These are phyloP conservation scores for Apamea epomidion DNA, from an alignment of 2,888 invertebrate species.

Conservation along the genomic window DNA sequence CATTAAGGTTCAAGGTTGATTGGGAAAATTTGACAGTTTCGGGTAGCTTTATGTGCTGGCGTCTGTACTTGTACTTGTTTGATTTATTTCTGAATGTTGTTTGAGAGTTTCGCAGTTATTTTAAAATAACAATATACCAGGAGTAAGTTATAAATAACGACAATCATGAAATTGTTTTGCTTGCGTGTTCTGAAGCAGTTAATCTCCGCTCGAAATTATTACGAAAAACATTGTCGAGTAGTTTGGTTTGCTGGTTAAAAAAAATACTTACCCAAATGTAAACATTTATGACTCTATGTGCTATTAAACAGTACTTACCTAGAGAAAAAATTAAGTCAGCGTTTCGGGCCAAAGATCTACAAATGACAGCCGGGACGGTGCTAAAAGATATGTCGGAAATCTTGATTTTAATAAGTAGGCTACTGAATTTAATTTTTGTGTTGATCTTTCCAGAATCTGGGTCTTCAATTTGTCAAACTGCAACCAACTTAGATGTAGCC, in stretches of 20 bases:
- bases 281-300: neutral
- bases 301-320: neutral
- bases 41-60: no score
- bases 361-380: neutral
- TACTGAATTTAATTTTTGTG: no score
- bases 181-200: constrained; percentile 33
- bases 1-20: no score
- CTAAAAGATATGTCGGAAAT: no score
- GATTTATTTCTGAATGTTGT: neutral
- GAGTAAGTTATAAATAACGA: constrained; percentile 49
- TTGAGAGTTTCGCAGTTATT: neutral
- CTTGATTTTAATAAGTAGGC: no score
- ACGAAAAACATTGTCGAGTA: neutral
- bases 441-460: no score
- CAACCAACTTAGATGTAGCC: no score
- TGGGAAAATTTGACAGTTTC: no score
- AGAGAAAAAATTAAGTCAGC: neutral
- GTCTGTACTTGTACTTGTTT: neutral
- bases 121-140: neutral
- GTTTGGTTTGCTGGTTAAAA: neutral
- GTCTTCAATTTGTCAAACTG: no score
- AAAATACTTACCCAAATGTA: neutral
- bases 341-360: neutral
- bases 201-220: constrained; percentile 4
- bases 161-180: constrained; percentile 18